Evolutionary conservation across 2,797 vertebrate genomes (phyloP), one percentile per base, ranked within the genome.

Genomic region (Phoebastria nigripes): DNA sequence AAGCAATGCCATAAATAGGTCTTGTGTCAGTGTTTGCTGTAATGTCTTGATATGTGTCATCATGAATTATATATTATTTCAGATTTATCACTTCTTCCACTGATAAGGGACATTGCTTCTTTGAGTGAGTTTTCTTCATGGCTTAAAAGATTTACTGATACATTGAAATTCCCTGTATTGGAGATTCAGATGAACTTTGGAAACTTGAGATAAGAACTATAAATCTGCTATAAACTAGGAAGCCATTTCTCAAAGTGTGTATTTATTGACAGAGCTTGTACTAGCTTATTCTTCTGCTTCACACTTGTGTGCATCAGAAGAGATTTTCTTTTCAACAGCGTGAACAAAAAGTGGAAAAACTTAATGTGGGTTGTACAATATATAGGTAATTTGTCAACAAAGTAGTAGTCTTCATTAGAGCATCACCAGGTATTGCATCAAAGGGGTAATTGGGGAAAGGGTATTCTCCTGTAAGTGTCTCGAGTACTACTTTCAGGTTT

Each of bases 1-100:
- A 96, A 97, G 95, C 89, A 83, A 69, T 80, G 95, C 94, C 96
- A 92, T 98, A 97, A 98, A 97, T 97, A 96, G 97, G 94, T 86
- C 92, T 97, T 92, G 83, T 97, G 97, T 97, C 89, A 31, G 95
- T 95, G 94, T 95, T 96, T 96, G 95, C 97, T 96, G 96, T 97
- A 98, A 97, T 96, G 97, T 97, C 97, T 97, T 97, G 96, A 97
- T 98, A 94, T 91, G 87, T 97, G 97, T 98, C 94, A 95, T 97
- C 96, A 96, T 98, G 97, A 98, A 98, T 98, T 98, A 98, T 98
- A 98, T 98, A 98, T 98, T 97, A 97, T 96, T 97, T 96, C 91
- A 97, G 97, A 98, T 97, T 97, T 97, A 98, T 98, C 96, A 82
- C 97, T 97, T 97, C 87, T 98, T 94, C 92, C 24, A 47, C 94